Base-by-base conservation (phyloP, 2,888 invertebrate species). In the Papilio gigon region DNA sequence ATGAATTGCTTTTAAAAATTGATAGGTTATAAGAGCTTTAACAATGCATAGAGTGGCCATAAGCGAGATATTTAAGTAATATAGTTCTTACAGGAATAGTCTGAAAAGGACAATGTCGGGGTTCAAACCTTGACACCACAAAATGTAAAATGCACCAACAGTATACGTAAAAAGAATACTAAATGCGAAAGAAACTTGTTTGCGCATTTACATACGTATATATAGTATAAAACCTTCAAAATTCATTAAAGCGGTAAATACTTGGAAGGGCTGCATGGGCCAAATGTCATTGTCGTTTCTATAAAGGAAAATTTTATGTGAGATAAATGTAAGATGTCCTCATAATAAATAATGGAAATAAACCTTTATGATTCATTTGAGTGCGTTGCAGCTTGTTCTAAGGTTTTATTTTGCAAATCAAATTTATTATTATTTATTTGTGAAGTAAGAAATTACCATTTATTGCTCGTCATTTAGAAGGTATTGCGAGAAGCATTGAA, bases 211-310 rank as follows among this genome's bases (percentile, higher is more conserved):
- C n/a, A n/a, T 27, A 27, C 53, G 9, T 9, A 20, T 0, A 2
- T 53, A 22, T 50, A 14, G 14, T 25, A 12, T 25, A 44, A 20
- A 44, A 22, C 47, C 47, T 47, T 47, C 47, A 47, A 47, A 47
- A 14, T 12, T 12, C 14, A 50, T 40, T 22, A 20, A 50, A 50
- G 6, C n/a, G 20, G 25, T 53, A 53, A 50, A 50, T 14, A 27
- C 53, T 27, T 14, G 50, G 11, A 12, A 14, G n/a, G 27, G 12
- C 1, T 53, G 27, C 50, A 14, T 5, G 50, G n/a, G 6, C 27
- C 25, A 56, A 56, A 56, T 56, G 30, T 56, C 30, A 56, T 27
- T 30, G 53, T 56, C 50, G 14, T 56, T 4, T 56, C 9, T 17
- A 27, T 50, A 12, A 27, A 47, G 12, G 11, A n/a, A 30, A 30